These are phyloP conservation scores for Thermophis baileyi DNA, from an alignment of 2,113 vertebrate species.

Conservation along the genomic window DNA sequence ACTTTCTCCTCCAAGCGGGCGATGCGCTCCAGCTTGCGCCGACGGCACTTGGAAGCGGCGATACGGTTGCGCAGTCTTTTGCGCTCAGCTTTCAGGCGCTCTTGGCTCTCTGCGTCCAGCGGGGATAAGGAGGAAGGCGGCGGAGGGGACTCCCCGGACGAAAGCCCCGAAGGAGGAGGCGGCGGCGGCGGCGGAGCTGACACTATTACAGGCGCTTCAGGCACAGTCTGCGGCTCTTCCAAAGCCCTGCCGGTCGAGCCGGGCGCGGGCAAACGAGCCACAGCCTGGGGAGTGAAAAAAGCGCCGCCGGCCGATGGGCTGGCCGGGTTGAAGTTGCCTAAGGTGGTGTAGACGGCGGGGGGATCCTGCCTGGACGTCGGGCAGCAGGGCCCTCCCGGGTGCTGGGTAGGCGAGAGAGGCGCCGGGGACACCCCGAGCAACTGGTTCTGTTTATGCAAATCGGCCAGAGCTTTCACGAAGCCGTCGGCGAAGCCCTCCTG, in stretches of 20 bases:
- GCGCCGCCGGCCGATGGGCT: constrained; percentile 28
- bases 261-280: constrained; percentile 45
- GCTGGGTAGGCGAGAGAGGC: constrained; percentile 57
- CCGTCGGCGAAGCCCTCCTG: constrained; percentile 75
- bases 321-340: constrained; percentile 65
- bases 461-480: constrained; percentile 74
- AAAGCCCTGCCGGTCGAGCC: constrained; percentile 39
- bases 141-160: constrained; percentile 45
- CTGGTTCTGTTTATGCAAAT: constrained; percentile 78
- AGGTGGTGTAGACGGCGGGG: constrained; percentile 70
- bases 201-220: constrained; percentile 58
- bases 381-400: constrained; percentile 73
- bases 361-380: constrained; percentile 47
- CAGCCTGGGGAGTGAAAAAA: not conserved
- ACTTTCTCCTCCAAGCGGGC: constrained; percentile 77
- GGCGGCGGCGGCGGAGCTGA: not conserved
- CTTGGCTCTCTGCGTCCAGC: constrained; percentile 74
- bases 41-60: constrained; percentile 78
- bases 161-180: constrained; percentile 35
- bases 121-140: constrained; percentile 72
- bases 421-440: constrained; percentile 68
- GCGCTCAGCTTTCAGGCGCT: constrained; percentile 76
- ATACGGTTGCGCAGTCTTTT: constrained; percentile 77
- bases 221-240: constrained; percentile 73
- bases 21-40: constrained; percentile 76